phyloP scores from a whole-genome alignment of 37 sponge, comb jelly and placozoan genomes.

The Mnemiopsis leidyi region DNA sequence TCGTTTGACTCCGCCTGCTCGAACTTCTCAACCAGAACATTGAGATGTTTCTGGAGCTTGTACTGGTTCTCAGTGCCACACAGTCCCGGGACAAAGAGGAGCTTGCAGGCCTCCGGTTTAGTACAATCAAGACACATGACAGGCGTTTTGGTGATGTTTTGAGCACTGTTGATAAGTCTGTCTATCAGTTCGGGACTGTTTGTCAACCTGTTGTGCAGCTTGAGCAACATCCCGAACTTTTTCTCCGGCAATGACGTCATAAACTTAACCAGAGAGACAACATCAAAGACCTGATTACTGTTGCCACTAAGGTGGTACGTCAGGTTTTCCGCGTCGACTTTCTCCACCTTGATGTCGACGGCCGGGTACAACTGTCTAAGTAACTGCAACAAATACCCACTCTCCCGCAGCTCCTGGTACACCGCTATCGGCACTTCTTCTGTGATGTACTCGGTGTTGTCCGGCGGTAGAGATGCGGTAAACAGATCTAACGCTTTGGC shows the following conservation, averaged over 20 bases:
- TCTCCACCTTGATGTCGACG: background rate
- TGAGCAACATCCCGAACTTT: conserved; percentile 25
- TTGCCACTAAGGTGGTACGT: background rate
- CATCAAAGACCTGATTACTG: background rate
- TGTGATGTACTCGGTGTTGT: background rate
- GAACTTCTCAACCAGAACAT: conserved; percentile 13
- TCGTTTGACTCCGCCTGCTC: background rate
- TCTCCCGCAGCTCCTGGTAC: background rate
- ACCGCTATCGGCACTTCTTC: background rate
- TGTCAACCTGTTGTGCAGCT: conserved; percentile 11
- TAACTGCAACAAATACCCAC: background rate
- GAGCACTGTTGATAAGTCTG: background rate
- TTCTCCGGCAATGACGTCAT: conserved; percentile 14
- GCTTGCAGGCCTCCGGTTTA: background rate
- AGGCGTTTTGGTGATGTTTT: background rate
- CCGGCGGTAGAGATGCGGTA: background rate
- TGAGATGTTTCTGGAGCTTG: conserved; percentile 58
- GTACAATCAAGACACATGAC: conserved; percentile 2
- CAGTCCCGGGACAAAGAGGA: conserved; percentile 12
- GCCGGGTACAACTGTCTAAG: background rate
- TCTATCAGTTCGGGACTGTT: background rate
- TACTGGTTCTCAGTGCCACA: background rate
- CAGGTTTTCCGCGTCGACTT: background rate
- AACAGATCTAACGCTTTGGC: background rate
- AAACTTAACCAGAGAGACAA: background rate